A percentile compares a stretch with the other conserved stretches of the same genome.
Evolutionary conservation across 2,797 vertebrate species (phyloP).

Genomic region (Thalassophryne amazonica): DNA sequence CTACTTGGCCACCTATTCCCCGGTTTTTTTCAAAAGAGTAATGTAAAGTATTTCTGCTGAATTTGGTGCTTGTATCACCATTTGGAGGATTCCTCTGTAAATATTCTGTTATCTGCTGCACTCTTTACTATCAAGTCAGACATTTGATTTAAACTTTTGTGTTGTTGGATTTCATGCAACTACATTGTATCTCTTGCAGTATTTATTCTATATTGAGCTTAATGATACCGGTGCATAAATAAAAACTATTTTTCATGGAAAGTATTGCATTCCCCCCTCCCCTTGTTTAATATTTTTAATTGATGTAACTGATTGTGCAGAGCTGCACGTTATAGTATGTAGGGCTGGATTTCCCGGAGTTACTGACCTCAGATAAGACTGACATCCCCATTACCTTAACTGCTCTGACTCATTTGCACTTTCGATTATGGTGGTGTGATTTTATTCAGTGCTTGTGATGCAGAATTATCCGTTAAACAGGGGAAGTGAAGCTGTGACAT

Average conservation of each 20-base stretch:
- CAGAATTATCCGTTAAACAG: constrained; percentile 53
- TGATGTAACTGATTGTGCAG: background rate
- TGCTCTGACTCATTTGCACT: constrained; percentile 40
- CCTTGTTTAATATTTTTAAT: background rate
- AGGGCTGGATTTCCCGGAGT: constrained; percentile 16
- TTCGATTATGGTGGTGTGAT: constrained; percentile 4
- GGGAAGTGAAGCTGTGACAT: constrained; percentile 34
- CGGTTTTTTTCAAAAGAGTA: too few species aligned
- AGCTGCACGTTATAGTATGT: background rate
- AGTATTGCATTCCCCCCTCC: background rate
- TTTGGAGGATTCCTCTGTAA: too few species aligned
- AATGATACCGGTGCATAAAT: constrained; percentile 57
- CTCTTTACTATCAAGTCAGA: too few species aligned
- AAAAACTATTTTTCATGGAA: constrained; percentile 66
- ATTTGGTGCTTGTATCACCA: too few species aligned
- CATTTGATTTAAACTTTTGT: constrained; percentile 27
- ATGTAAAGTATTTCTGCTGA: too few species aligned
- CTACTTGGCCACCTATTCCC: too few species aligned
- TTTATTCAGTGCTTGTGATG: background rate
- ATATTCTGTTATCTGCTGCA: too few species aligned
- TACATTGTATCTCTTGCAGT: constrained; percentile 45
- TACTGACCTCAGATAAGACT: constrained; percentile 9
- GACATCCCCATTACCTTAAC: constrained; percentile 13
- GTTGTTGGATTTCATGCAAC: constrained; percentile 28
- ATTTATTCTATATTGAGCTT: constrained; percentile 63